These are phyloP conservation scores for Cryptocephalus primarius DNA, from an alignment of 2,888 invertebrate genomes.

Conservation along the genomic window DNA sequence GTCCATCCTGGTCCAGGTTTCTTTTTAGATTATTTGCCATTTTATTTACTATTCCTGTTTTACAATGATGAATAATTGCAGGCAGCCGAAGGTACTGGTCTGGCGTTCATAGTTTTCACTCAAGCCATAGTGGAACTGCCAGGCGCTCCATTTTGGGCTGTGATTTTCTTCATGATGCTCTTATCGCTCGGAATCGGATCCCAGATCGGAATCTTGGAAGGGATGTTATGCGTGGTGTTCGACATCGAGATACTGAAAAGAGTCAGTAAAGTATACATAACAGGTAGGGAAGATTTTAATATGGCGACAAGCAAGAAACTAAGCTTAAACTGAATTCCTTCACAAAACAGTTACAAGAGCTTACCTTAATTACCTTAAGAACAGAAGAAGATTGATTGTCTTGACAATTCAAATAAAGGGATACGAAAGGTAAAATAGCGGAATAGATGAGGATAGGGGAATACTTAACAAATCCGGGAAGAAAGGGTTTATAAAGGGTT, in stretches of 20 bases:
- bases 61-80: constrained; percentile 31
- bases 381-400: too few relatives aligned
- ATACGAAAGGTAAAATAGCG: too few relatives aligned
- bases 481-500: too few relatives aligned
- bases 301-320: background rate
- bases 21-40: too few relatives aligned
- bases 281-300: constrained; percentile 54
- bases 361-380: too few relatives aligned
- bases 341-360: too few relatives aligned
- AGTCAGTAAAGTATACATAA: constrained; percentile 79
- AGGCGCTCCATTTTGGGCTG: constrained; percentile 90
- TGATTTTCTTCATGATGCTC: constrained; percentile 93
- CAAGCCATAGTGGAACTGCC: constrained; percentile 92
- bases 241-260: constrained; percentile 86
- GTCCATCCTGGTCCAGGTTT: too few relatives aligned
- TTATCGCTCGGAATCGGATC: constrained; percentile 87
- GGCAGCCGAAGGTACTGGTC: constrained; percentile 92
- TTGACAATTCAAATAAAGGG: too few relatives aligned
- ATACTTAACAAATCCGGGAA: too few relatives aligned
- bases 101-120: constrained; percentile 95
- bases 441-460: too few relatives aligned
- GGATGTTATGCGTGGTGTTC: constrained; percentile 90
- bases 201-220: constrained; percentile 93
- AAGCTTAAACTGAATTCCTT: background rate
- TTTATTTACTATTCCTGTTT: too few relatives aligned